phyloP scores from a whole-genome alignment of 2,113 vertebrate genomes.

The Ciconia maguari region DNA sequence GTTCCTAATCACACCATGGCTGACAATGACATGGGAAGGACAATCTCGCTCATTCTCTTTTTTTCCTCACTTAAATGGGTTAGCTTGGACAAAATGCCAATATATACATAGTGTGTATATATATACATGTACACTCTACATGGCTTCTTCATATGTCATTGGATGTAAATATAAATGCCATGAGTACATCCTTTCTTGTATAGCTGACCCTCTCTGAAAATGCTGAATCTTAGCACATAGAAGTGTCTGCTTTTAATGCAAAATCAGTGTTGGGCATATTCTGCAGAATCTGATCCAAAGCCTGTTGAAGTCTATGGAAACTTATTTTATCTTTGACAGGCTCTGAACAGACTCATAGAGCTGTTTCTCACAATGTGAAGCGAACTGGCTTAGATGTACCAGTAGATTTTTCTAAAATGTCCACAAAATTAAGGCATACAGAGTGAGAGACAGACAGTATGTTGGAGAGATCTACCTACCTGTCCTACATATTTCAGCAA shows the following conservation, averaged over 20 bases:
- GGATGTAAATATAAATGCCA: not conserved
- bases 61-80: not conserved
- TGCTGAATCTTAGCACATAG: not conserved
- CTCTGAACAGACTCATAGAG: not conserved
- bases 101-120: no score
- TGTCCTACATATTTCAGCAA: not conserved
- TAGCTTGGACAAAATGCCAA: not conserved
- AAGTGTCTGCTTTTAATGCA: not conserved
- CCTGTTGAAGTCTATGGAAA: not conserved
- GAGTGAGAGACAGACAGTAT: not conserved
- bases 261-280: not conserved
- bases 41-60: not conserved
- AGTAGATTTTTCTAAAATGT: not conserved
- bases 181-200: not conserved
- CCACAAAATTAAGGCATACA: rapidly evolving
- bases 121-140: no score
- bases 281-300: not conserved
- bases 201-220: not conserved
- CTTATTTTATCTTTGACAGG: not conserved
- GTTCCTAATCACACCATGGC: not conserved
- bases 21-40: not conserved
- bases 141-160: not conserved
- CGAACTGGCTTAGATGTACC: not conserved
- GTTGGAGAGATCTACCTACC: not conserved
- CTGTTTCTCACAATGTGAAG: not conserved